Conservation (phyloP, 2,113 vertebrate genomes). For the Proteles cristata region DNA sequence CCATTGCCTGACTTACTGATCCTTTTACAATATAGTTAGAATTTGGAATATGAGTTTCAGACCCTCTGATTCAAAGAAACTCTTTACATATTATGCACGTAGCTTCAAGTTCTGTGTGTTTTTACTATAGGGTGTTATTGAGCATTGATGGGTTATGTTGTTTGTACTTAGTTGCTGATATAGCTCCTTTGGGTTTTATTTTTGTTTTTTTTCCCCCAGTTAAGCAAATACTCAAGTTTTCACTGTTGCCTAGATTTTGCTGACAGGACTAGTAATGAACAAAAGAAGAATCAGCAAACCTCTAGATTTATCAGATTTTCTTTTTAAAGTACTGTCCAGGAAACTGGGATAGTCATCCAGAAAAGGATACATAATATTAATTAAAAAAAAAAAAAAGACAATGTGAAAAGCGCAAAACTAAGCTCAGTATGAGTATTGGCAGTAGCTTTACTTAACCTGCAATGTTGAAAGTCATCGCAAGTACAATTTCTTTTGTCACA, state of each 20-base stretch:
- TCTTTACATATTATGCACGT: background rate
- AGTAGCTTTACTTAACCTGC: background rate
- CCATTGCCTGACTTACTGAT: background rate
- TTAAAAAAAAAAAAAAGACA: background rate
- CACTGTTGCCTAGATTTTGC: slow-evolving; percentile 53
- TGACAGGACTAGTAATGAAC: slow-evolving; percentile 51
- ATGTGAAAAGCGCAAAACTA: background rate
- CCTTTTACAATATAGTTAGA: slow-evolving; percentile 35
- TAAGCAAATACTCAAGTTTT: slow-evolving; percentile 67
- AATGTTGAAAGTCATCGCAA: background rate
- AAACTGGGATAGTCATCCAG: slow-evolving; percentile 7
- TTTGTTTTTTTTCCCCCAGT: slow-evolving; percentile 44
- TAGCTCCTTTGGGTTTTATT: slow-evolving; percentile 42
- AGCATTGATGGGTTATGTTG: slow-evolving; percentile 16
- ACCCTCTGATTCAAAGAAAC: slow-evolving; percentile 30
- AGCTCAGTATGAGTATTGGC: background rate
- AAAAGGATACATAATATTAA: background rate
- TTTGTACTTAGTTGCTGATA: background rate
- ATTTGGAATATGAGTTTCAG: slow-evolving; percentile 58
- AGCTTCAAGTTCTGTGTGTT: slow-evolving; percentile 29
- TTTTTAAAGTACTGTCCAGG: background rate
- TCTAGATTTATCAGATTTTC: slow-evolving; percentile 45
- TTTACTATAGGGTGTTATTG: slow-evolving; percentile 47
- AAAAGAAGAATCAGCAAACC: slow-evolving; percentile 62
- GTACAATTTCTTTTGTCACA: background rate